These are phyloP conservation scores for Spea bombifrons DNA, from an alignment of 2,113 vertebrate genomes.

Conservation along the genomic window DNA sequence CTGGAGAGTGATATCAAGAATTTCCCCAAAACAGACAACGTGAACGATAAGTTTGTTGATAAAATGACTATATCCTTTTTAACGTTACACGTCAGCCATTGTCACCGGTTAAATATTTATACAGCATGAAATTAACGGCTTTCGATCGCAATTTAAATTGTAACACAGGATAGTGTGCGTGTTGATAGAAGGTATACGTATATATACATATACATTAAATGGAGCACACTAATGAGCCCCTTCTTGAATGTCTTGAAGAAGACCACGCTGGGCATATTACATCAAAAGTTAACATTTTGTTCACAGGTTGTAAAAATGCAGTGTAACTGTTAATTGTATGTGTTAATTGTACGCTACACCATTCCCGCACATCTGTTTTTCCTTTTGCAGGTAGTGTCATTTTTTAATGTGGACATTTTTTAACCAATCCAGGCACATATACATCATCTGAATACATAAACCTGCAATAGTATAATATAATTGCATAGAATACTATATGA, in stretches of 20 bases:
- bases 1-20: constrained; percentile 85
- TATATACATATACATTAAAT: neutral
- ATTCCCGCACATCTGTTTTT: too few species aligned
- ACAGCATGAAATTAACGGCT: constrained; percentile 37
- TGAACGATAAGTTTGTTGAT: constrained; percentile 91
- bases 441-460: too few species aligned
- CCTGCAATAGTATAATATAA: too few species aligned
- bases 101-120: constrained; percentile 38
- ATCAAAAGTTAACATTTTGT: neutral
- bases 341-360: neutral
- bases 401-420: too few species aligned
- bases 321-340: neutral
- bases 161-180: neutral
- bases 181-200: neutral
- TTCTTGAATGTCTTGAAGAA: neutral
- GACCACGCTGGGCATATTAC: neutral
- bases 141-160: neutral
- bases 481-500: too few species aligned
- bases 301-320: constrained; percentile 2
- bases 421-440: too few species aligned
- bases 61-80: constrained; percentile 98
- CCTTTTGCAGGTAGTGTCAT: too few species aligned
- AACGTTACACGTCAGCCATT: constrained; percentile 7
- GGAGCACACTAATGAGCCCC: neutral
- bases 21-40: constrained; percentile 80